A percentile compares a stretch with the other conserved stretches of the same genome.
Evolutionary conservation across 2,113 vertebrate genomes (phyloP).

Genomic region (Chaetorhynchus papuensis): DNA sequence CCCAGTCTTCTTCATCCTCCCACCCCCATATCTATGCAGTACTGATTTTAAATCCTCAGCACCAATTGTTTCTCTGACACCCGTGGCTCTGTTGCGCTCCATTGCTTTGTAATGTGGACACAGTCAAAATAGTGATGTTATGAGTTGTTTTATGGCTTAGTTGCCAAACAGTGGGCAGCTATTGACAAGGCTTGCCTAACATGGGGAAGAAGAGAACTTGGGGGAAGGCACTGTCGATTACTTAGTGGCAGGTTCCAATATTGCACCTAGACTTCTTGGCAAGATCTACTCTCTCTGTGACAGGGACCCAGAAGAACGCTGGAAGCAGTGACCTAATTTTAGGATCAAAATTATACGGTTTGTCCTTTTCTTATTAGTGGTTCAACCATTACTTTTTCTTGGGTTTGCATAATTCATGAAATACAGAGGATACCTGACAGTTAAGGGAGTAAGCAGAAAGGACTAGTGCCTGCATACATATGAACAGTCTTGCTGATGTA

Average conservation of each 20-base stretch:
- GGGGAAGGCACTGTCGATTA: rapidly evolving
- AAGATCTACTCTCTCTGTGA: neutral
- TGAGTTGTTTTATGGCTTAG: neutral
- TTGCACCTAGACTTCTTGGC: neutral
- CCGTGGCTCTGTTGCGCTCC: neutral
- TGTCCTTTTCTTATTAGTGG: neutral
- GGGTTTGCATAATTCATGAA: neutral
- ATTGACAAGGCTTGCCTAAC: neutral
- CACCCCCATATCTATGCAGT: neutral
- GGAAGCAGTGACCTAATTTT: neutral
- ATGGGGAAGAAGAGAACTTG: neutral
- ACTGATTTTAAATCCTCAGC: neutral
- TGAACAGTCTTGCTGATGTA: neutral
- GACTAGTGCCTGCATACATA: neutral
- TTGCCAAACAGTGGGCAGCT: neutral
- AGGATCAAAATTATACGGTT: neutral
- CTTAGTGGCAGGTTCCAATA: neutral
- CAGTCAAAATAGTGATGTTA: neutral
- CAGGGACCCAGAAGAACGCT: neutral
- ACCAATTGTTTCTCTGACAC: neutral
- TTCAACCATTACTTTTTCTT: neutral
- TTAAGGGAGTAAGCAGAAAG: neutral
- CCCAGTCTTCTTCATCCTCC: neutral
- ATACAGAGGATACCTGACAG: neutral
- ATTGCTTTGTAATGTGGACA: neutral